Evolutionary conservation across 2,888 invertebrate species (phyloP).

Genomic region (Yponomeuta plumbellus): DNA sequence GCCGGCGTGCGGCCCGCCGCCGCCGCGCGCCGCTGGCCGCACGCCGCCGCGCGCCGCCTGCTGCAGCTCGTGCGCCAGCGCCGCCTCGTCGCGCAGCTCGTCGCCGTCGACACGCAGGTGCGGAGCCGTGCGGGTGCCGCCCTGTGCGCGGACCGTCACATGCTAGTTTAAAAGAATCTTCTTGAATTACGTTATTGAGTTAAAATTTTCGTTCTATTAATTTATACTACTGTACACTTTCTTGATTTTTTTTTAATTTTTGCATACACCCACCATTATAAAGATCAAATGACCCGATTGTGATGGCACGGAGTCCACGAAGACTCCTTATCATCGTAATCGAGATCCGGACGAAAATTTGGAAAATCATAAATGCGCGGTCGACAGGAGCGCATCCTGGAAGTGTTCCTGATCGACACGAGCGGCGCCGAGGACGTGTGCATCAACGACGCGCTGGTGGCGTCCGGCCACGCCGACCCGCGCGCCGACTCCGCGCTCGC

Average conservation of each 20-base stretch:
- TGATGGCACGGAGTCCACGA: too few relatives aligned
- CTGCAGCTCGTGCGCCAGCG: conserved; percentile 20
- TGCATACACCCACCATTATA: too few relatives aligned
- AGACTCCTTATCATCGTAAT: too few relatives aligned
- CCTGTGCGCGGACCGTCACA: too few relatives aligned
- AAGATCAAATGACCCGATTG: too few relatives aligned
- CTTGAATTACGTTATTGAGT: too few relatives aligned
- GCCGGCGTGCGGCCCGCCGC: conserved; percentile 57
- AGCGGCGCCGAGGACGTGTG: conserved; percentile 59
- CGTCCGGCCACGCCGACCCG: conserved; percentile 41
- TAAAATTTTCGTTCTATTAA: too few relatives aligned
- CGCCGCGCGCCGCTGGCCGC: conserved; percentile 62
- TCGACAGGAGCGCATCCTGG: conserved; percentile 41
- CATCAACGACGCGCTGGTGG: conserved; percentile 64
- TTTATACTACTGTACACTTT: too few relatives aligned
- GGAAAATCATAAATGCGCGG: background rate
- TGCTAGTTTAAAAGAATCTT: too few relatives aligned
- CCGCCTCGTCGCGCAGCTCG: conserved; percentile 52
- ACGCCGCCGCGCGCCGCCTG: conserved; percentile 40
- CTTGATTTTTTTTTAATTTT: too few relatives aligned
- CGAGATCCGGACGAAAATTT: too few relatives aligned
- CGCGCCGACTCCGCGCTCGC: too few relatives aligned
- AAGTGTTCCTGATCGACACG: conserved; percentile 73
- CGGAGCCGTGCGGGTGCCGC: conserved; percentile 1
- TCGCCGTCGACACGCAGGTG: conserved; percentile 35